Conservation (phyloP, 2,113 vertebrate genomes). For the Misgurnus anguillicaudatus region DNA sequence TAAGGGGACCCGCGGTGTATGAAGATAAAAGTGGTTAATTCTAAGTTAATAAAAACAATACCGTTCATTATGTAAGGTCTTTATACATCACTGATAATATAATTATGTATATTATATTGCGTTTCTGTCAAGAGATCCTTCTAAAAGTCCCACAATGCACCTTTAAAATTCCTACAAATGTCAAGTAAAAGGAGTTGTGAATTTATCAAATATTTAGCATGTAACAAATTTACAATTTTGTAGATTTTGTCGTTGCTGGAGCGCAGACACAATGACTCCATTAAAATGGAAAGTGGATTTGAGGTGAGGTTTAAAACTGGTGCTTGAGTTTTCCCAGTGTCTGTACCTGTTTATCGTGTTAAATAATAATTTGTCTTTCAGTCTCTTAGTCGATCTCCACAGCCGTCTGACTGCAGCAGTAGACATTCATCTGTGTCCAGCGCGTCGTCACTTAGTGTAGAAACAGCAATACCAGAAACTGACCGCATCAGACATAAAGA, state of each 20-base stretch:
- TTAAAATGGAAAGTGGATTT: constrained; percentile 65
- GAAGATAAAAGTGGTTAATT: too few species aligned
- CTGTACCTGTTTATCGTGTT: not conserved
- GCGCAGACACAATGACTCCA: constrained; percentile 66
- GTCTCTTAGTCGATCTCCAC: constrained; percentile 77
- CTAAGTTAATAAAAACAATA: too few species aligned
- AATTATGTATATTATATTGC: too few species aligned
- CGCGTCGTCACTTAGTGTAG: constrained; percentile 76
- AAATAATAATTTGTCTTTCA: constrained; percentile 48
- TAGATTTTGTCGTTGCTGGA: constrained; percentile 90
- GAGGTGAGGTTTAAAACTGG: not conserved
- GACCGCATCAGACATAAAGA: constrained; percentile 79
- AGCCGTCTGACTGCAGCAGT: constrained; percentile 80
- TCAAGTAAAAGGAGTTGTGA: not conserved
- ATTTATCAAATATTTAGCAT: not conserved
- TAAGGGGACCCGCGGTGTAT: too few species aligned
- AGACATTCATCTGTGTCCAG: constrained; percentile 85
- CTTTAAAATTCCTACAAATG: too few species aligned
- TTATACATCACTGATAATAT: too few species aligned
- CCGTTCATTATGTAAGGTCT: too few species aligned
- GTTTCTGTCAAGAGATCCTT: too few species aligned
- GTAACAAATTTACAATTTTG: constrained; percentile 8
- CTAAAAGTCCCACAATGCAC: too few species aligned
- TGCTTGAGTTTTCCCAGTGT: not conserved
- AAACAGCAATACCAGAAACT: constrained; percentile 72